phyloP scores from a whole-genome alignment of 37 sponge, comb jelly and placozoan genomes.

The Chondrilla cf. caribensis region DNA sequence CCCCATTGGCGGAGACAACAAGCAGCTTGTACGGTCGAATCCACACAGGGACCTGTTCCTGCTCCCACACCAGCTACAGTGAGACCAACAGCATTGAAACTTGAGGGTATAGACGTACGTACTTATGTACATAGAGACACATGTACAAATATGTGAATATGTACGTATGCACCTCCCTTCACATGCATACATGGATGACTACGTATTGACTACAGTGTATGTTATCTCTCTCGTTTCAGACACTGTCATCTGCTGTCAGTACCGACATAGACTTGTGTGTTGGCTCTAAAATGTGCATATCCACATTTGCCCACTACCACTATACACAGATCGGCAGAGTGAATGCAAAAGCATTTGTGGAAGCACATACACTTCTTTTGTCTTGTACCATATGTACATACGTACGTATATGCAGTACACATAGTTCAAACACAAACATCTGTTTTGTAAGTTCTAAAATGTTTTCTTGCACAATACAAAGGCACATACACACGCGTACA shows the following conservation, averaged over 20 bases:
- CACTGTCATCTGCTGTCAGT: background rate
- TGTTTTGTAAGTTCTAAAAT: too few relatives aligned
- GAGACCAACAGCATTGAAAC: background rate
- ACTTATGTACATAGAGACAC: background rate
- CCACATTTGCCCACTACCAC: too few relatives aligned
- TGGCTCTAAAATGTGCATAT: background rate
- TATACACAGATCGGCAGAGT: too few relatives aligned
- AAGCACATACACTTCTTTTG: too few relatives aligned
- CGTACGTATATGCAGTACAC: too few relatives aligned
- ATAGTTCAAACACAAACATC: too few relatives aligned
- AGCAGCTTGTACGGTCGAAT: slow-evolving; percentile 85
- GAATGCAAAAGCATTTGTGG: too few relatives aligned
- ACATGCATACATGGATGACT: too few relatives aligned
- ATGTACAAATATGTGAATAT: background rate
- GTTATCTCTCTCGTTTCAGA: background rate
- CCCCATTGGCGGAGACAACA: slow-evolving; percentile 81
- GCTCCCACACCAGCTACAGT: slow-evolving; percentile 70
- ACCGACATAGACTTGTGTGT: background rate
- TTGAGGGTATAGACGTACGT: background rate
- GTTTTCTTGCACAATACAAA: too few relatives aligned
- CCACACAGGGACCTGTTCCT: slow-evolving; percentile 81
- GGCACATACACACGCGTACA: too few relatives aligned
- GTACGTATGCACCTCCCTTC: background rate
- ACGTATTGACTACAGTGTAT: background rate
- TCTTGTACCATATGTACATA: background rate